A percentile compares a stretch with the other conserved stretches of the same genome.
Evolutionary conservation across 1,140 invertebrate species (phyloP).

Genomic region (Neotoxoptera formosana): DNA sequence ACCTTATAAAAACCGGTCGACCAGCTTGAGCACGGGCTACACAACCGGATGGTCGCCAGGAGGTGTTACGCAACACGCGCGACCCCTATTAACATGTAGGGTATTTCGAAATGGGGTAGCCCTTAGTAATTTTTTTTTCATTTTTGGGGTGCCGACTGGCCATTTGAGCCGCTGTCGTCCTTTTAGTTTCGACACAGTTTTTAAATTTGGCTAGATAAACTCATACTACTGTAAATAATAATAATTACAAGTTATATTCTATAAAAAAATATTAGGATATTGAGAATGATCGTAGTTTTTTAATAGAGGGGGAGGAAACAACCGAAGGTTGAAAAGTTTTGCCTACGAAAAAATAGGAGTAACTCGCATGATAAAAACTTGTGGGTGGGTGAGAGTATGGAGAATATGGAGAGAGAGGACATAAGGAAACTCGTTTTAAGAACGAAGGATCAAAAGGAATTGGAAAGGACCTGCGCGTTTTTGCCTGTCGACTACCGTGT

Average conservation of each 20-base stretch:
- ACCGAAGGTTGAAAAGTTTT: background rate
- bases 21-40: conserved; percentile 52
- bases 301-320: background rate
- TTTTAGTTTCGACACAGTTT: background rate
- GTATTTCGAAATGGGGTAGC: conserved; percentile 49
- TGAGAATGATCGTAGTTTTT: background rate
- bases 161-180: background rate
- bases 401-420: background rate
- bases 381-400: background rate
- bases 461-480: conserved; percentile 49
- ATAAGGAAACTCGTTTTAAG: conserved; percentile 28
- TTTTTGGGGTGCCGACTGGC: conserved; percentile 9
- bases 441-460: conserved; percentile 32
- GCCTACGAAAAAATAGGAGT: conserved; percentile 27
- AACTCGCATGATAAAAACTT: background rate
- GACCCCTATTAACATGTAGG: conserved; percentile 44
- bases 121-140: background rate
- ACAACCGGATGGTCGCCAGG: conserved; percentile 32
- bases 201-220: background rate
- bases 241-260: background rate
- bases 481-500: background rate
- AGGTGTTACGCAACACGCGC: conserved; percentile 48
- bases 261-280: background rate
- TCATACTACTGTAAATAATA: background rate
- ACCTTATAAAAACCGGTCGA: conserved; percentile 48